Base-by-base conservation (phyloP, 2,888 invertebrate genomes). In the Seira sanloemensis region DNA sequence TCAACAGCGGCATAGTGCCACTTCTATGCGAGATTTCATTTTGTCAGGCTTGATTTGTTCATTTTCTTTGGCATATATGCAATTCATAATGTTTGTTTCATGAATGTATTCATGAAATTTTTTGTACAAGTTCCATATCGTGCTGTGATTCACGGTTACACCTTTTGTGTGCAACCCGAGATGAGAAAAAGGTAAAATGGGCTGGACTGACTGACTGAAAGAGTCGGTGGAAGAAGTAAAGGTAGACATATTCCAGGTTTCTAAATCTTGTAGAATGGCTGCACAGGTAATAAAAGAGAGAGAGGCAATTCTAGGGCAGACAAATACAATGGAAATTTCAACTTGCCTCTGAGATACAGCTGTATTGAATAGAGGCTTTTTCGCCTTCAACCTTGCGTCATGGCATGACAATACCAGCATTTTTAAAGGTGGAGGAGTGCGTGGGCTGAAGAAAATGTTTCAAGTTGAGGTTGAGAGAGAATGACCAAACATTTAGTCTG, bases 1-100 rank as follows among this genome's bases (percentile, higher is more conserved):
- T 50, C 50, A 50, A n/a, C 50, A 12, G 12, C n/a, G 1, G 16
- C 50, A 2, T 50, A 50, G n/a, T 50, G 16, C 50, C 50, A 50
- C 50, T 50, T 50, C 12, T n/a, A 50, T 50, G 62, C 62, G 23
- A 62, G 9, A 12, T 58, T 58, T 58, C n/a, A 12, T 62, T 62
- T 62, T 62, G 62, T 62, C 62, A 62, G 21, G 21, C 62, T 62
- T 62, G 21, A 62, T 62, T 62, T 62, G 62, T 62, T 62, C 62
- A 62, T 62, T 23, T 62, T 62, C 19, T 62, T 62, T 23, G 21
- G 62, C 19, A 62, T 62, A 62, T 37, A 12, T 62, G 19, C 62
- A n/a, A 62, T 21, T n/a, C 2, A 2, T 62, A 19, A 12, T 62
- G 50, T 50, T 12, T n/a, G 2, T 12, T 62, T 9, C 58, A 58